phyloP scores from a whole-genome alignment of 2,113 vertebrate species.

The Galeopterus variegatus region DNA sequence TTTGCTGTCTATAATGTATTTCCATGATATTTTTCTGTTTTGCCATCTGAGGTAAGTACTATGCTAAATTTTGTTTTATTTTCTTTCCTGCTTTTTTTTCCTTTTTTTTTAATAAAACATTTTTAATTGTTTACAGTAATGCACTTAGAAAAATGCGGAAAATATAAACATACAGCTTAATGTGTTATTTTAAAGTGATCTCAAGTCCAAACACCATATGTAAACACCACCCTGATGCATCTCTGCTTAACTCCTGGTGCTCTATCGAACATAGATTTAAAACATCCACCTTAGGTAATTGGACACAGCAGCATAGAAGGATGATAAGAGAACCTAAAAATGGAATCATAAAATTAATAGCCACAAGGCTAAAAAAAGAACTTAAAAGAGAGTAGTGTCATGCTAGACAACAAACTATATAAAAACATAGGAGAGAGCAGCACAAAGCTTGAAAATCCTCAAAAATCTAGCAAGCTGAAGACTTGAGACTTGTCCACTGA shows the following conservation, averaged over 20 bases:
- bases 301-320: background rate
- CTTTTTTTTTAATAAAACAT: background rate
- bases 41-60: background rate
- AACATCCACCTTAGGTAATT: background rate
- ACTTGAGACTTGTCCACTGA: background rate
- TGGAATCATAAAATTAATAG: background rate
- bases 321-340: background rate
- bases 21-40: background rate
- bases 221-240: background rate
- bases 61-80: slow-evolving; percentile 34
- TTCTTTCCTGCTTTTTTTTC: background rate
- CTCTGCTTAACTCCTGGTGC: background rate
- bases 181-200: background rate
- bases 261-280: background rate
- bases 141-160: slow-evolving; percentile 8
- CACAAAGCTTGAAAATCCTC: background rate
- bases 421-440: background rate
- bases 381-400: background rate
- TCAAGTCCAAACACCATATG: background rate
- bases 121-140: background rate
- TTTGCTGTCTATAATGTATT: background rate
- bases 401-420: background rate
- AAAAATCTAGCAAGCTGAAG: background rate
- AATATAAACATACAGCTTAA: background rate
- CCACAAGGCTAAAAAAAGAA: background rate